These are phyloP conservation scores for Anneissia japonica DNA, from an alignment of 35 echinoderm and acorn worm genomes.

Conservation along the genomic window DNA sequence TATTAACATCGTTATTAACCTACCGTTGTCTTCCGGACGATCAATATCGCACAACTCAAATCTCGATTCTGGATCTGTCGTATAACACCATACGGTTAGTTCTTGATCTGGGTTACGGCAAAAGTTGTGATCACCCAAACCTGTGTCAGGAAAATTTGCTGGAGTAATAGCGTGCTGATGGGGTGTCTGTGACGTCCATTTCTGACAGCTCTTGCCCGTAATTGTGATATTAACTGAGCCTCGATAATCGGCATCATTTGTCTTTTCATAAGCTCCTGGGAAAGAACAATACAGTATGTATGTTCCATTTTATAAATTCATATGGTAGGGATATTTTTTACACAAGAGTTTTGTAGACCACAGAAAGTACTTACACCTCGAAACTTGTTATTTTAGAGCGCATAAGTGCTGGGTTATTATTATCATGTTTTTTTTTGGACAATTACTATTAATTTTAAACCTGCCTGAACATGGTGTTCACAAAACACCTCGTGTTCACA, in stretches of 20 bases:
- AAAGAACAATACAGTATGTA: too few species aligned
- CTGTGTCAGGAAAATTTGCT: neutral
- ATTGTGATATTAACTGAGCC: neutral
- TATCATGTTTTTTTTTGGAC: too few species aligned
- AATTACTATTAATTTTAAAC: too few species aligned
- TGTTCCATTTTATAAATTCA: too few species aligned
- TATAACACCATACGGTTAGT: neutral
- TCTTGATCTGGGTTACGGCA: constrained; percentile 20
- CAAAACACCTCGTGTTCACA: too few species aligned
- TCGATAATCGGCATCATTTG: neutral
- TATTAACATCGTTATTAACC: too few species aligned
- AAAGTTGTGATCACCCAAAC: constrained; percentile 20
- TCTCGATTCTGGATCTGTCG: neutral
- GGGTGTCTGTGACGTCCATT: constrained; percentile 15
- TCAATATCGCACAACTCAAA: neutral
- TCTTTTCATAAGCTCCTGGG: neutral
- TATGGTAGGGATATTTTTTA: too few species aligned
- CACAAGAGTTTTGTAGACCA: too few species aligned
- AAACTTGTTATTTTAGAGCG: too few species aligned
- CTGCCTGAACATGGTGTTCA: too few species aligned
- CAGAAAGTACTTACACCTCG: too few species aligned
- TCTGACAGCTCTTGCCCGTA: neutral
- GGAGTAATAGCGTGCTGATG: neutral
- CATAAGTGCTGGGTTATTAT: too few species aligned
- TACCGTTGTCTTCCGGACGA: neutral